Evolutionary conservation across 2,113 vertebrate genomes (phyloP).

Genomic region (Diadophis punctatus): DNA sequence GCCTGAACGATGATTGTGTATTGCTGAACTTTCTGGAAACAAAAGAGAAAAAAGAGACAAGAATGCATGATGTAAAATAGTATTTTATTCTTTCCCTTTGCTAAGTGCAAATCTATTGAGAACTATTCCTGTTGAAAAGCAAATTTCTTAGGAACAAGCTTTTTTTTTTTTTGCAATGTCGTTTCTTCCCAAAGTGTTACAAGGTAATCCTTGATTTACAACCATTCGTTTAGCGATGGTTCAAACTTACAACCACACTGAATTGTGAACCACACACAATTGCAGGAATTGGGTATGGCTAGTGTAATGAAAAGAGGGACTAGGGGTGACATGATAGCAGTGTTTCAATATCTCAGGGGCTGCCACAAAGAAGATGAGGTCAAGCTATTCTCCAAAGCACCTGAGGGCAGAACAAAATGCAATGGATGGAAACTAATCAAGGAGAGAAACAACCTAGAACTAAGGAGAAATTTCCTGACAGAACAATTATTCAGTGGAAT

Average conservation of each 20-base stretch:
- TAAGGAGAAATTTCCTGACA: background rate
- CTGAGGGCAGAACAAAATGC: too few relatives aligned
- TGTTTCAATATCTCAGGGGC: background rate
- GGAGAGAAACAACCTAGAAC: too few relatives aligned
- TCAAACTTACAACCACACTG: background rate
- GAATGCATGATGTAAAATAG: rapidly evolving
- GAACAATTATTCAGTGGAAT: background rate
- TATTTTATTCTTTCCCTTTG: background rate
- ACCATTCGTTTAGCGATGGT: background rate
- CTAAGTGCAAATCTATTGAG: background rate
- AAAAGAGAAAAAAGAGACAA: background rate
- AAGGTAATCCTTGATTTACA: background rate
- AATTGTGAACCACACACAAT: background rate
- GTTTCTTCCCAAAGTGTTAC: background rate
- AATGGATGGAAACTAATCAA: too few relatives aligned
- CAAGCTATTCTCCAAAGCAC: too few relatives aligned
- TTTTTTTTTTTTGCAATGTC: background rate
- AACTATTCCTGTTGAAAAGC: background rate
- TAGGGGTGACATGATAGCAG: background rate
- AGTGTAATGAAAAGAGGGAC: background rate
- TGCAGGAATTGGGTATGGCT: background rate
- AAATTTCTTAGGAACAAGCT: background rate
- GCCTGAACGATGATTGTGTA: conserved; percentile 93
- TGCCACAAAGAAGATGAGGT: background rate
- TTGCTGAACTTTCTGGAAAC: conserved; percentile 90